Conservation (phyloP, 2,797 vertebrate species). For the Acrossocheilus fasciatus region DNA sequence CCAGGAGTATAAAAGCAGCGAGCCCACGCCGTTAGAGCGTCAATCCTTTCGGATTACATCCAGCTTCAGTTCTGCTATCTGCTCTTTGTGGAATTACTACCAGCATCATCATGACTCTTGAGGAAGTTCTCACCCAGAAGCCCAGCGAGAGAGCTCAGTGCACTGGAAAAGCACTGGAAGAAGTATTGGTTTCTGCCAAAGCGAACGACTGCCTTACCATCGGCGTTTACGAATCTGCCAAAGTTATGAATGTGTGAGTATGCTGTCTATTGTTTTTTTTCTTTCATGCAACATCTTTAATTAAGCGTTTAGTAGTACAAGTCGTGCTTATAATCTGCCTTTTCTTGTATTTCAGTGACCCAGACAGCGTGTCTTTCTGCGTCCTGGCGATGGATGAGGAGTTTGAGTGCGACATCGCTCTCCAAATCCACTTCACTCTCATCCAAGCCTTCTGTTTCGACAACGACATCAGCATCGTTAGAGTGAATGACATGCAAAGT, state of each 20-base stretch:
- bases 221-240: slow-evolving; percentile 94
- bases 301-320: not conserved
- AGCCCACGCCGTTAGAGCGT: not conserved
- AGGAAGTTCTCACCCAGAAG: slow-evolving; percentile 76
- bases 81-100: slow-evolving; percentile 13
- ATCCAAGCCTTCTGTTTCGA: slow-evolving; percentile 98
- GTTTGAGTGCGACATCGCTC: slow-evolving; percentile 90
- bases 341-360: slow-evolving; percentile 77
- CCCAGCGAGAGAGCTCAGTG: slow-evolving; percentile 77
- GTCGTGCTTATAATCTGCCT: not conserved
- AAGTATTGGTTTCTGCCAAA: slow-evolving; percentile 87
- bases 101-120: slow-evolving; percentile 78
- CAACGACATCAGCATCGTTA: slow-evolving; percentile 94
- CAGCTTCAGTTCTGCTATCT: slow-evolving; percentile 22
- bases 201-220: slow-evolving; percentile 90
- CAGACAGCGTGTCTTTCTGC: slow-evolving; percentile 87
- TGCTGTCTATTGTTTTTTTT: not conserved
- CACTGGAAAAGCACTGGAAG: slow-evolving; percentile 85
- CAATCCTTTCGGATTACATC: slow-evolving; percentile 63
- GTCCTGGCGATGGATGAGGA: slow-evolving; percentile 86
- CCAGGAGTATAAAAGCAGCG: slow-evolving; percentile 67
- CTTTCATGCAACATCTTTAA: rapidly evolving
- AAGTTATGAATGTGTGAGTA: slow-evolving; percentile 97
- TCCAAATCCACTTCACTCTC: slow-evolving; percentile 97
- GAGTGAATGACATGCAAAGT: slow-evolving; percentile 86